Evolutionary conservation across 35 echinoderm and acorn worm genomes (phyloP), one percentile per base, ranked within the genome.

Genomic region (Anneissia japonica): DNA sequence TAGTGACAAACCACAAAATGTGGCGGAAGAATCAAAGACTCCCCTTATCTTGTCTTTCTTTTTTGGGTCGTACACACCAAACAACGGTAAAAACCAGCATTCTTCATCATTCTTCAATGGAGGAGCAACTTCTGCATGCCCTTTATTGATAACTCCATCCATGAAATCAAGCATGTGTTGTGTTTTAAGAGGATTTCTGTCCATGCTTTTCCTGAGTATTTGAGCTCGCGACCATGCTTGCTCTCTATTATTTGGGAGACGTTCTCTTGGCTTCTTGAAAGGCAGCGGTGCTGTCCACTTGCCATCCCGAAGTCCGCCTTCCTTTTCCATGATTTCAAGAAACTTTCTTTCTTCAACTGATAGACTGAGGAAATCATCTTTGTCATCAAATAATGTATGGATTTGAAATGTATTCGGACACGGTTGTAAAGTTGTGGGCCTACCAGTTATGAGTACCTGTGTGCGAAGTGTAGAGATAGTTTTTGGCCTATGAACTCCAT

Each of bases 61-160:
- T 35, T 74, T 16, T 13, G 76, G 81, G 46, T 90, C 81, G 38
- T 90, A 77, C 3, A 85, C 46, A 31, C 90, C 90, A 80, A 90
- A 90, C 32, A 86, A 34, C 14, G 89, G 89, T 19, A 90, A 51
- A 46, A 79, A 90, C 89, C 89, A 90, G 3, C 83, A 37, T 75
- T 90, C 89, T 30, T 79, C 32, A 29, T 82, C 56, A 30, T 36
- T 0, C 21, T 87, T 28, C 13, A 77, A 4, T 26, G 56, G 74
- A 16, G 89, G 87, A 3, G 83, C 80, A 17, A n/a, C 33, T 29
- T 73, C 37, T 41, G 87, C 87, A 74, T 89, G 87, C 14, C 80
- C 80, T 38, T 89, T 41, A 5, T 79, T 36, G 14, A 90, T 77
- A 4, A 90, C 46, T 35, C 46, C 46, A 34, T 85, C 73, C 73